phyloP scores from a whole-genome alignment of 2,113 vertebrate genomes.

The Cariama cristata region DNA sequence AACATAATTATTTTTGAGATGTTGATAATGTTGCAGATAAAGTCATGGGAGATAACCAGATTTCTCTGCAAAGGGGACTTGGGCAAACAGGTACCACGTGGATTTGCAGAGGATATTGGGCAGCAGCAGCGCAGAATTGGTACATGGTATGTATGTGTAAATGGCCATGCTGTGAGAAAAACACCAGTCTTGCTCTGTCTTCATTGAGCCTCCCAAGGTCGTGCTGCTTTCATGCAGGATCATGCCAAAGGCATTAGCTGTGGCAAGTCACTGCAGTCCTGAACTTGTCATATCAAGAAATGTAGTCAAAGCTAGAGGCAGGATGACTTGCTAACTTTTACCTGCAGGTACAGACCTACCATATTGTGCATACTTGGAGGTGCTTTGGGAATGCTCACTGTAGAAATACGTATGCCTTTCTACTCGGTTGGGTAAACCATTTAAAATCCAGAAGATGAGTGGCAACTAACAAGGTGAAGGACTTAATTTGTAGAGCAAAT shows the following conservation, averaged over 20 bases:
- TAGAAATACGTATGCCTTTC: background rate
- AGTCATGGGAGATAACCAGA: background rate
- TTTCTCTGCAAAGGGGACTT: background rate
- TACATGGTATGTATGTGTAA: accelerated
- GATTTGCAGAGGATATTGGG: background rate
- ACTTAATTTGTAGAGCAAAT: background rate
- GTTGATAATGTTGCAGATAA: background rate
- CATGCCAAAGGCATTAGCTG: background rate
- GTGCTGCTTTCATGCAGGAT: background rate
- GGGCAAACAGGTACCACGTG: background rate
- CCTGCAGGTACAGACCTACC: background rate
- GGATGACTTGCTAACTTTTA: background rate
- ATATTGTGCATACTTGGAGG: background rate
- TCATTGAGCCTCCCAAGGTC: background rate
- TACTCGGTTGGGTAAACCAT: background rate
- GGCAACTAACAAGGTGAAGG: background rate
- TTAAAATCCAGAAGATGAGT: background rate
- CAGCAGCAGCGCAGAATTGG: background rate
- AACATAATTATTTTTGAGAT: background rate
- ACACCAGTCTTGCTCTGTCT: background rate
- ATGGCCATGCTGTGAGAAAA: background rate
- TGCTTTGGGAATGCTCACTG: background rate
- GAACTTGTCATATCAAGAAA: background rate
- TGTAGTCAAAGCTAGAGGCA: background rate
- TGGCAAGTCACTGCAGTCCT: background rate